A percentile compares a stretch with the other conserved stretches of the same genome.
Conservation (phyloP, 2,113 vertebrate genomes). For the Poicephalus meyeri region DNA sequence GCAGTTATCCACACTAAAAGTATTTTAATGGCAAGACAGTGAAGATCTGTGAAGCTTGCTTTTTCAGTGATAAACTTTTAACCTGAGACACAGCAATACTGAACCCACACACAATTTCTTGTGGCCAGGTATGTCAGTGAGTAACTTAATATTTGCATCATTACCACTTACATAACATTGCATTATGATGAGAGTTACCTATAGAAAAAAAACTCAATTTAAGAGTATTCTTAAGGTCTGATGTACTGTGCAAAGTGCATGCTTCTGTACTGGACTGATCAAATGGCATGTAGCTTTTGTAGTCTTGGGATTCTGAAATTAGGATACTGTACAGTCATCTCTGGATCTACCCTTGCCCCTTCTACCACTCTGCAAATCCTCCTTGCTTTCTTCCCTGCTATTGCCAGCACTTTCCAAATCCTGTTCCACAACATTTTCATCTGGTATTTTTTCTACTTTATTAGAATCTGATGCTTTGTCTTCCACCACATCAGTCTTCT, state of each 20-base stretch:
- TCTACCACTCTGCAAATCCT: slow-evolving; percentile 60
- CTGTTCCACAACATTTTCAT: background rate
- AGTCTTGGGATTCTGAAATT: background rate
- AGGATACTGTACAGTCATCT: slow-evolving; percentile 89
- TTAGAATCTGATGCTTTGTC: background rate
- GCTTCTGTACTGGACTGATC: background rate
- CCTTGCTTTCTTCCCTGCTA: background rate
- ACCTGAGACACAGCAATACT: background rate
- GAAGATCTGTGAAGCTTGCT: background rate
- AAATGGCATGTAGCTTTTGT: background rate
- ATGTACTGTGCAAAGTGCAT: background rate
- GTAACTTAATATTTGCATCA: background rate
- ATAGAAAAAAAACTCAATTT: background rate
- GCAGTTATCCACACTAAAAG: background rate
- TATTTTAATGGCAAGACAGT: background rate
- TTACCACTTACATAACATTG: background rate
- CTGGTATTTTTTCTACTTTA: background rate
- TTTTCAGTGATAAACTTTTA: background rate
- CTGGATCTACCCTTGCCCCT: slow-evolving; percentile 81
- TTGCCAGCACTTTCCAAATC: background rate
- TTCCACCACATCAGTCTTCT: background rate
- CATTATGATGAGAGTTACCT: background rate
- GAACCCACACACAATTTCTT: background rate
- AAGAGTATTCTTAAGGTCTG: background rate
- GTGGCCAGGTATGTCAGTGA: background rate